Evolutionary conservation across 2,888 invertebrate species (phyloP).

Genomic region (Pyrocoelia pectoralis): DNA sequence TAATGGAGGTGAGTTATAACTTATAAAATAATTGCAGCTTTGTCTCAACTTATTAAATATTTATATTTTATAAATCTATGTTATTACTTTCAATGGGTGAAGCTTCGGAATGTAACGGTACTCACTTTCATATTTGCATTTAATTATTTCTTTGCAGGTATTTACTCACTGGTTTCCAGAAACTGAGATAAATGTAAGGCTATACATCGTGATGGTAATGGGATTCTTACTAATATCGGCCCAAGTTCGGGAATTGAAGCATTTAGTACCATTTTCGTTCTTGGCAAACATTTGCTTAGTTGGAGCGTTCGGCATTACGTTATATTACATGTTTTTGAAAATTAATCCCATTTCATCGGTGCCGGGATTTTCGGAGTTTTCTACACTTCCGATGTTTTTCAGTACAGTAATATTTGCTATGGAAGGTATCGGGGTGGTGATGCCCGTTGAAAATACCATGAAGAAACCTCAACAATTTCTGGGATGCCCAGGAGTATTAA

Average conservation of each 20-base stretch:
- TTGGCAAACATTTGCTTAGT: conserved; percentile 85
- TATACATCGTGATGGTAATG: conserved; percentile 72
- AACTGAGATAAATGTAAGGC: neutral
- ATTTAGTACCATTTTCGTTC: conserved; percentile 88
- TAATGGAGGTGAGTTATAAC: conserved; percentile 66
- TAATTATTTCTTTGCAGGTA: neutral
- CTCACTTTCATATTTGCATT: too few species aligned
- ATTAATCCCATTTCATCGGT: conserved; percentile 59
- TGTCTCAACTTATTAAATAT: too few species aligned
- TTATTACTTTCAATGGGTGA: too few species aligned
- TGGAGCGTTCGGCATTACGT: conserved; percentile 76
- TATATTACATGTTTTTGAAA: conserved; percentile 81
- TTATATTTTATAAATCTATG: too few species aligned
- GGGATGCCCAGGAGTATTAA: conserved; percentile 84
- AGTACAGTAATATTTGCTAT: conserved; percentile 97
- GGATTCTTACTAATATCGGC: conserved; percentile 76
- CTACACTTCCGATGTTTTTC: conserved; percentile 86
- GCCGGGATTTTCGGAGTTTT: conserved; percentile 63
- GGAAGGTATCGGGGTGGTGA: conserved; percentile 93
- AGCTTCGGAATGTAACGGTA: too few species aligned
- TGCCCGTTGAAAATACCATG: conserved; percentile 97
- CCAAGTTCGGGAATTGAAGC: conserved; percentile 80
- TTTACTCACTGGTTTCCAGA: neutral
- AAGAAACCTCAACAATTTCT: conserved; percentile 81
- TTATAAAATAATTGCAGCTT: neutral